Base-by-base conservation (phyloP, 2,113 vertebrate genomes). In the Eidolon helvum region DNA sequence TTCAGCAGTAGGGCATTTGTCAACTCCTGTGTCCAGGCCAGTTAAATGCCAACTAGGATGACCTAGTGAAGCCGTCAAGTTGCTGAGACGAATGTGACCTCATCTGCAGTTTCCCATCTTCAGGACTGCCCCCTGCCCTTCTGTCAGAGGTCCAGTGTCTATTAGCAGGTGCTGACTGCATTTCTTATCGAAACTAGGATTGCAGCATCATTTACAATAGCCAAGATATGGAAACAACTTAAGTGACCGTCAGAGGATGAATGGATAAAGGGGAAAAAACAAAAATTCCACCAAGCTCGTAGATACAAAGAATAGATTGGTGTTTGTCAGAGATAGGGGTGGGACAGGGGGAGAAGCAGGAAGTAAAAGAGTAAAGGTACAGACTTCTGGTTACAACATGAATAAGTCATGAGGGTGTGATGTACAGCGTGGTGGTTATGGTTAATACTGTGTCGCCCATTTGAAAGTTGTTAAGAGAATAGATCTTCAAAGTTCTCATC, bases 61-160 rank as follows among this genome's bases (percentile, higher is more conserved):
- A 55, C 18, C 45, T 3, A 66, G 35, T 35, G 5, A 15, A 18
- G 63, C 24, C 38, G 16, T 55, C 48, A 4, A 7, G 12, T 28
- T 50, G 43, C 35, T 72, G 33, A 38, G 24, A 16, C 38, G 40
- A 74, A 16, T 35, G 33, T 30, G 61, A 48, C 45, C 24, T 86
- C 40, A 57, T 57, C 45, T 71, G 55, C 40, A 6, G 21, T 48
- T 72, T 48, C 30, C 43, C n/a, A 43, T 61, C 63, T 50, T 74
- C 48, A 33, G 48, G 75, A 28, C 43, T 40, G n/a, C 1, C 0
- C 18, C 75, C 26, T 38, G 1, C 12, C 35, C 3, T 0, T 4
- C 30, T 50, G 48, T 15, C 19, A 16, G 12, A 57, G 45, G 53
- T 30, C 9, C 12, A 3, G 2, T 45, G 11, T 55, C n/a, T 45